Conservation (phyloP, 2,888 invertebrate species). For the Lucinisca nassula region DNA sequence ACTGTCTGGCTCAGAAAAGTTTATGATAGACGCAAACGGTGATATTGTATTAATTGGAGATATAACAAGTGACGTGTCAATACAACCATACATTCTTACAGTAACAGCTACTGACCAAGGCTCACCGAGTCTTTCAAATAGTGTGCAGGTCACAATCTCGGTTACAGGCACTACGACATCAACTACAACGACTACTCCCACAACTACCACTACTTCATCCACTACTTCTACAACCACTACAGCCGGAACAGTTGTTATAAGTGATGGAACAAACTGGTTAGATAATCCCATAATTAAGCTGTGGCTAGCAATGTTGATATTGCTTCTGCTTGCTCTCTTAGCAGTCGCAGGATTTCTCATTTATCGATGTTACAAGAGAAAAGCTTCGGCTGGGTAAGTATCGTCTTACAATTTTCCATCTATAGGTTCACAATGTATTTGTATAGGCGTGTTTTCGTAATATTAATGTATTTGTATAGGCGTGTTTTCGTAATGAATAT, state of each 20-base stretch:
- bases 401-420: no score
- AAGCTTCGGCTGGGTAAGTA: not conserved
- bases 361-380: not conserved
- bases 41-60: slow-evolving; percentile 41
- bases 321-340: not conserved
- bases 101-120: slow-evolving; percentile 55
- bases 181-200: slow-evolving; percentile 16
- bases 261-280: slow-evolving; percentile 16
- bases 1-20: slow-evolving; percentile 42
- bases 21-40: slow-evolving; percentile 49
- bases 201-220: not conserved
- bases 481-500: no score
- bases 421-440: no score
- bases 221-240: not conserved
- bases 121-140: slow-evolving; percentile 31
- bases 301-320: not conserved
- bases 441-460: no score
- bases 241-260: slow-evolving; percentile 22
- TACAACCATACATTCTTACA: slow-evolving; percentile 41
- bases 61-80: slow-evolving; percentile 43
- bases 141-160: slow-evolving; percentile 18
- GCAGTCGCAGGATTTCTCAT: not conserved
- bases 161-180: slow-evolving; percentile 13
- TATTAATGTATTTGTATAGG: no score
- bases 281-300: not conserved